Conservation (phyloP, 2,888 invertebrate species). For the Ectobius pallidus region DNA sequence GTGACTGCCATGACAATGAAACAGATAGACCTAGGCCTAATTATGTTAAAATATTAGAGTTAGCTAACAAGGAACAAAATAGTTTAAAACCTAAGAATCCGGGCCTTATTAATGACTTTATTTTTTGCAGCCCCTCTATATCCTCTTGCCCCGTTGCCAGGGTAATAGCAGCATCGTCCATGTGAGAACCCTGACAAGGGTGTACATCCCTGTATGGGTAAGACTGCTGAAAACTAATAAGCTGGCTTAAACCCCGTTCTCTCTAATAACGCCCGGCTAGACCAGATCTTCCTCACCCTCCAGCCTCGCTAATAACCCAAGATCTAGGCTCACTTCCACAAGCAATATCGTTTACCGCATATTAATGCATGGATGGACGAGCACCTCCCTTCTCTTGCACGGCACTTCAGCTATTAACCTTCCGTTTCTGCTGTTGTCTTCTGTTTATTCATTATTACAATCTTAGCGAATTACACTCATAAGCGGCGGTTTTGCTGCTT, state of each 20-base stretch:
- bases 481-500: too few relatives aligned
- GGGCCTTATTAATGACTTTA: too few relatives aligned
- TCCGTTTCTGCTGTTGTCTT: not conserved
- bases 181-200: too few relatives aligned
- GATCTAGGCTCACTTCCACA: constrained; percentile 13
- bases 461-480: constrained; percentile 1
- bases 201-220: constrained; percentile 13
- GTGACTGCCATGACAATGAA: too few relatives aligned
- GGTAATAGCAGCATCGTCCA: too few relatives aligned
- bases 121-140: too few relatives aligned
- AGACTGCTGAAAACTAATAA: constrained; percentile 22
- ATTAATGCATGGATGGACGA: constrained; percentile 9
- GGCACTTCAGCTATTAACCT: not conserved
- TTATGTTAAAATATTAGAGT: too few relatives aligned
- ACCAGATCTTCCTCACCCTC: not conserved
- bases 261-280: constrained; percentile 18
- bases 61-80: too few relatives aligned
- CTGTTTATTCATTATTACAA: constrained; percentile 6
- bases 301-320: constrained; percentile 13
- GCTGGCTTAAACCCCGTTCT: constrained; percentile 14
- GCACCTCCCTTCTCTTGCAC: not conserved
- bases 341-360: constrained; percentile 21
- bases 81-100: too few relatives aligned
- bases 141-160: too few relatives aligned
- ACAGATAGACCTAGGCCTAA: too few relatives aligned